These are phyloP conservation scores for Bubo blakistoni DNA, from an alignment of 2,113 vertebrate genomes.

Conservation along the genomic window DNA sequence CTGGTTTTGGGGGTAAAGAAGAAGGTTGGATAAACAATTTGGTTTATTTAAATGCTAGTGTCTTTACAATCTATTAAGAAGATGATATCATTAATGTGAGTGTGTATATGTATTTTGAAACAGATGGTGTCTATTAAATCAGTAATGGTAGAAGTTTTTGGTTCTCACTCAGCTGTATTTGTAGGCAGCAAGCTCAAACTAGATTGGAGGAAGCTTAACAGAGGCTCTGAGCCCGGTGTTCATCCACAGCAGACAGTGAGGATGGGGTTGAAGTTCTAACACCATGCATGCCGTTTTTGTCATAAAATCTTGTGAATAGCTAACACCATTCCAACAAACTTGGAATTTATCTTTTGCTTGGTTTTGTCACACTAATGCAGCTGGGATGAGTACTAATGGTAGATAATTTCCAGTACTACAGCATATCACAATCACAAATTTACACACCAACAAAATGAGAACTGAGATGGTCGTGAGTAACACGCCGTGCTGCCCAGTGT, in stretches of 20 bases:
- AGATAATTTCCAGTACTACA: background rate
- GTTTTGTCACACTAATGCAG: background rate
- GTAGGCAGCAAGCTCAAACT: background rate
- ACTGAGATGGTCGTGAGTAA: background rate
- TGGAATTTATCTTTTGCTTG: background rate
- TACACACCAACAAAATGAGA: background rate
- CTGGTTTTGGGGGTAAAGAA: background rate
- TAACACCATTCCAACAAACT: background rate
- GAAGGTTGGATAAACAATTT: background rate
- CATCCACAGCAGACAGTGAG: background rate
- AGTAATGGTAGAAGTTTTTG: background rate
- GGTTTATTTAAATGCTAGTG: background rate
- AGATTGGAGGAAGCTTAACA: background rate
- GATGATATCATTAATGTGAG: background rate
- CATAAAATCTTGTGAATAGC: background rate
- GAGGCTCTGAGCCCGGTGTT: background rate
- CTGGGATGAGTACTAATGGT: background rate
- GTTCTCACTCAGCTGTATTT: background rate
- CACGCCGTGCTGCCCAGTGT: background rate
- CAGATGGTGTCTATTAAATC: slow-evolving; percentile 32
- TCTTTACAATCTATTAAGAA: background rate
- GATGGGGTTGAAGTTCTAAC: background rate
- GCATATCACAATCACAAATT: too few relatives aligned
- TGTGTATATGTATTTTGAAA: slow-evolving; percentile 2
- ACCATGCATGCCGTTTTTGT: background rate